These are phyloP conservation scores for Buathra laborator DNA, from an alignment of 2,888 invertebrate species.

Conservation along the genomic window DNA sequence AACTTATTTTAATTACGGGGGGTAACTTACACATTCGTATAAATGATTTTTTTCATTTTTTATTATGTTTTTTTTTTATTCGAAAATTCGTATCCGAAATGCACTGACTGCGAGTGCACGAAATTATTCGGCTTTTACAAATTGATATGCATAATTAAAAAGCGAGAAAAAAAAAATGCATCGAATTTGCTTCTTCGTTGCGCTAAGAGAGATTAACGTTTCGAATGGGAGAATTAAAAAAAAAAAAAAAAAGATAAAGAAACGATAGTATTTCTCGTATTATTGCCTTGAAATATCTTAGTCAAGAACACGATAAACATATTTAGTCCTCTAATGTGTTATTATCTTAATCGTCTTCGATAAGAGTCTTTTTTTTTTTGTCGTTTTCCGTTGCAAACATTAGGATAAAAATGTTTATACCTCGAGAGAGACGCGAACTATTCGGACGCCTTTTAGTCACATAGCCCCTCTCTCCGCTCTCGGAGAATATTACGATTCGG, in stretches of 20 bases:
- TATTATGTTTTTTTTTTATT: not conserved
- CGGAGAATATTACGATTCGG: not conserved
- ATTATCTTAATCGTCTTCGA: conserved; percentile 12
- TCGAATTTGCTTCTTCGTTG: conserved; percentile 33
- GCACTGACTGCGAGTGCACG: conserved; percentile 29
- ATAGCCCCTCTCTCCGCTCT: not conserved
- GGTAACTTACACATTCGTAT: conserved; percentile 30
- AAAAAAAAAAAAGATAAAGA: not conserved
- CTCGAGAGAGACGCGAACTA: conserved; percentile 10
- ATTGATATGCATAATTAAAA: conserved; percentile 48
- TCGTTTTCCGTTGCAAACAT: conserved; percentile 36
- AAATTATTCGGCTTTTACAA: conserved; percentile 52
- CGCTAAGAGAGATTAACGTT: not conserved
- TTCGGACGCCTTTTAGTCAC: conserved; percentile 8
- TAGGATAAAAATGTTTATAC: conserved; percentile 41
- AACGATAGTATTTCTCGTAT: not conserved
- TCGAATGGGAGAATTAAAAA: not conserved
- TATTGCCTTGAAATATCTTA: conserved; percentile 45
- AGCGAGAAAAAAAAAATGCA: conserved; percentile 49
- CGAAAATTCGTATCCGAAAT: conserved; percentile 14
- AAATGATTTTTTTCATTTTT: conserved; percentile 22
- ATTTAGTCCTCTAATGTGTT: conserved; percentile 3
- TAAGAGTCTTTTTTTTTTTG: not conserved
- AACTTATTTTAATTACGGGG: conserved; percentile 55
- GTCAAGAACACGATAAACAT: conserved; percentile 22